Evolutionary conservation across 2,888 invertebrate genomes (phyloP), one percentile per base, ranked within the genome.

Genomic region (Thecophora atra): DNA sequence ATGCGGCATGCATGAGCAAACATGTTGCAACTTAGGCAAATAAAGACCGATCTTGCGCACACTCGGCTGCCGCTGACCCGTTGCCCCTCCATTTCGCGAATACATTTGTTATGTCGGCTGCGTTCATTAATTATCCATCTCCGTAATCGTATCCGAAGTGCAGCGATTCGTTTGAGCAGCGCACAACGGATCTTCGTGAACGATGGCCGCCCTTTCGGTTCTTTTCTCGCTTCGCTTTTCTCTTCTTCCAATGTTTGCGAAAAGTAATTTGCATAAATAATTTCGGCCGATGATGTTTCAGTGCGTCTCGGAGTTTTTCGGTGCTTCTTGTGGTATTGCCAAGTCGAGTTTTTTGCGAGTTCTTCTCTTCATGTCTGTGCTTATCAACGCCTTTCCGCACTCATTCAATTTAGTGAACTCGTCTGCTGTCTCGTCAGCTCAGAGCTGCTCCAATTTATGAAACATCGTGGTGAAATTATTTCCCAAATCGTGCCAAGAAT

Each of bases 251-350:
- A n/a, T 17, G n/a, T 17, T 60, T 47, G 28, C 47, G 19, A 69
- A 60, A 51, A 60, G 60, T 69, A 69, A 69, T 69, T 69, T 69
- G 69, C 69, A 69, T 69, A 69, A 69, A 69, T 69, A 60, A 69
- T 69, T 69, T 69, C 28, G 30, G 47, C n/a, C 24, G 47, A 60
- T 69, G 69, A 69, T 69, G 69, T 69, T 69, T 69, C 60, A 60
- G 60, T 69, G 47, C 60, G 44, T n/a, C 24, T 6, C 42, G 24
- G 21, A 30, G 30, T 30, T 30, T 4, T 30, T 64, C 21, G 42
- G 21, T 47, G 64, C 19, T 42, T 13, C 19, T 37, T n/a, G 37
- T 44, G 21, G 30, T 2, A n/a, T 17, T 62, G 17, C 28, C 60
- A 13, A 44, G 15, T 47, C 17, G 17, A n/a, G 47, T 47, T 3